Evolutionary conservation across 2,797 vertebrate species (phyloP), one percentile per base, ranked within the genome.

Genomic region (Enteromius treurensis): DNA sequence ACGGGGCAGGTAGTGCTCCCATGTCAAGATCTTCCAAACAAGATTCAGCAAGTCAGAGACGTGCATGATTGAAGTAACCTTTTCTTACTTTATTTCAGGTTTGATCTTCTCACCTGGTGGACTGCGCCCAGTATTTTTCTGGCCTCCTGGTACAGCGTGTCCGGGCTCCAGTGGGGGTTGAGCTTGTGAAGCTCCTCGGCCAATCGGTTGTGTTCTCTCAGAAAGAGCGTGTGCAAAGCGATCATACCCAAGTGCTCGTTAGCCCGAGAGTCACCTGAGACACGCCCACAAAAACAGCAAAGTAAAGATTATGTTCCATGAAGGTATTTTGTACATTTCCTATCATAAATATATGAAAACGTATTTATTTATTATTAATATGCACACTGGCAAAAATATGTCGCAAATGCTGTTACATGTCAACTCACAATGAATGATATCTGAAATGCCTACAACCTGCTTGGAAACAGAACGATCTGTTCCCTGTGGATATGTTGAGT

Each of bases 211-310:
- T 96, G 95, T 82, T 96, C 94, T 70, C 95, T 90, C 80, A 96
- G 90, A 76, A 96, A 96, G 62, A 95, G 77, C 0, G 94, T 95
- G 88, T 95, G 94, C 53, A 96, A 91, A 0, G 93, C 94, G 0
- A 95, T 93, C 92, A 95, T 94, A 55, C 95, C 95, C 88, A 95
- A 89, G 82, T 95, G 94, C 67, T 96, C 94, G 62, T 95, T 96
- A 29, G 91, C 93, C 88, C 94, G 91, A 0, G 94, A 94, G 85
- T 96, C 95, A 62, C 94, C 95, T 96, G 86, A 29, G 70, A 75
- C 32, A 79, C 19, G 3, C 49, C 53, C 64, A 81, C 26, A 77
- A 71, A 29, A 51, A 73, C 32, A n/a, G n/a, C n/a, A n/a, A 32
- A 32, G 32, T 32, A 32, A 32, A 32, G 32, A 32, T 32, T 3